A percentile compares a stretch with the other conserved stretches of the same genome.
These are phyloP conservation scores for Cichladusa arquata DNA, from an alignment of 2,113 vertebrate genomes.

Conservation along the genomic window DNA sequence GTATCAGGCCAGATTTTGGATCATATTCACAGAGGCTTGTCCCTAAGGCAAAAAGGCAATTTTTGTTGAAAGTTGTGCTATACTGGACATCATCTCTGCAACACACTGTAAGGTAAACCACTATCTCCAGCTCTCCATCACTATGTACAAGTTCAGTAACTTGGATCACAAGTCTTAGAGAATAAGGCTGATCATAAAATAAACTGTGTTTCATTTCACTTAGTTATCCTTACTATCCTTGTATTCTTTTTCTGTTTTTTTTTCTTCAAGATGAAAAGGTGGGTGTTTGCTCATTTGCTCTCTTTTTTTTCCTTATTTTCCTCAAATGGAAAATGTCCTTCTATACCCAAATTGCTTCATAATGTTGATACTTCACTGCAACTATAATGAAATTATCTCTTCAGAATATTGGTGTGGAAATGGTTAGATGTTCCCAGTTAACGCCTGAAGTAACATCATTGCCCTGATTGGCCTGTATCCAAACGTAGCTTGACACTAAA, in stretches of 20 bases:
- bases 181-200: neutral
- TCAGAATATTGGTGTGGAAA: neutral
- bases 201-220: neutral
- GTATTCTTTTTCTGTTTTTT: neutral
- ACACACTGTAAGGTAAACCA: neutral
- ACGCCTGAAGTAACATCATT: neutral
- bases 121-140: neutral
- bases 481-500: neutral
- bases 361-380: neutral
- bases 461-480: neutral
- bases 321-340: neutral
- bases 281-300: neutral
- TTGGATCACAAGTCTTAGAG: neutral
- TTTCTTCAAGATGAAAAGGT: neutral
- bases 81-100: neutral
- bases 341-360: neutral
- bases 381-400: neutral
- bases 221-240: neutral
- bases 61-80: neutral
- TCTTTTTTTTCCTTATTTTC: neutral
- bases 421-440: neutral
- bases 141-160: neutral
- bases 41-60: neutral
- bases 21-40: neutral
- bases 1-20: neutral